Base-by-base conservation (phyloP, 2,888 invertebrate species). In the Cacoxenus indagator region DNA sequence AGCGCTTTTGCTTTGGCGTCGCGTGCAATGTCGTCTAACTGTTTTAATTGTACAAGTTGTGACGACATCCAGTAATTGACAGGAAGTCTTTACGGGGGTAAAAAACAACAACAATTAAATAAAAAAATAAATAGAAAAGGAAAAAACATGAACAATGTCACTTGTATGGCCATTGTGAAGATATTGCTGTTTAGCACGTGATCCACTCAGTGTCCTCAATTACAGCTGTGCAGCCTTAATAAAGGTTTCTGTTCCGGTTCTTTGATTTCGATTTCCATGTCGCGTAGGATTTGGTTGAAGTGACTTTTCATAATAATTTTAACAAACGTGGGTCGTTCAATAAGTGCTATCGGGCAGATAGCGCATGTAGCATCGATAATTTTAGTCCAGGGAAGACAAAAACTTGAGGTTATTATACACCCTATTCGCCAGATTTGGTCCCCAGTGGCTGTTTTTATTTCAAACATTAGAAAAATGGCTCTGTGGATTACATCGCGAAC, bases 31-130 rank as follows among this genome's bases (percentile, higher is more conserved):
- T 26, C 27, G 55, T 27, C 37, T 61, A 69, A 71, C 61, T 69
- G 65, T 29, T 67, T 69, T 67, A 71, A 69, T 69, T 71, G 67
- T 55, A 67, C 69, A 65, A 24, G 67, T 71, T 71, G 62, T 65
- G 68, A 69, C 69, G 71, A 67, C 71, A 67, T 61, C n/a, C 48
- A 51, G 46, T 59, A 67, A 68, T 71, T 68, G 68, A 51, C 55
- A 65, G 64, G 43, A 69, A 67, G 65, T 54, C 24, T 45, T 61
- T 61, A 61, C n/a, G n/a, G n/a, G n/a, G n/a, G 37, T 27, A 19
- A n/a, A n/a, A 45, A 19, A 17, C 54, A 51, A 51, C 31, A 27
- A 51, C 65, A 59, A 17, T 9, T 6, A 57, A 1, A 57, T 6
- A 11, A n/a, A n/a, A n/a, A n/a, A n/a, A n/a, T n/a, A n/a, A n/a